Evolutionary conservation across 2,888 invertebrate species (phyloP).

Genomic region (Yponomeuta cagnagella): DNA sequence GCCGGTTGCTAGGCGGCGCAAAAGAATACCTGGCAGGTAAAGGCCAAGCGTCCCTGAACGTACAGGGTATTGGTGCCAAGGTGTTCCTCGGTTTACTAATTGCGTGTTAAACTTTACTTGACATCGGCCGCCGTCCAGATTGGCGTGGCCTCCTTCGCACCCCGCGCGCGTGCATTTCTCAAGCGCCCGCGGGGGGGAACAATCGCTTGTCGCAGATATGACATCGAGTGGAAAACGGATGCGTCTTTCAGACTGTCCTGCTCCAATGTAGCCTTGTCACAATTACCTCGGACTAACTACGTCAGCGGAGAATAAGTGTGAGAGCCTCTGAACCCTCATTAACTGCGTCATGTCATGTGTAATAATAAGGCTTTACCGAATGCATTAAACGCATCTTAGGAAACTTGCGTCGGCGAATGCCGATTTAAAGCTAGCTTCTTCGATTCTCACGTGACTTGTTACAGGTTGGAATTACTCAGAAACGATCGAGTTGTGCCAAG

Average conservation of each 20-base stretch:
- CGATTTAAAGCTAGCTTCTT: background rate
- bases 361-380: background rate
- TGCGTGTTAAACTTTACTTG: conserved; percentile 72
- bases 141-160: conserved; percentile 35
- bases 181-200: background rate
- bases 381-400: background rate
- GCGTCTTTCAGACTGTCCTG: conserved; percentile 59
- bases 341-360: background rate
- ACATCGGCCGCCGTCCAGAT: conserved; percentile 54
- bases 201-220: conserved; percentile 7
- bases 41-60: conserved; percentile 44
- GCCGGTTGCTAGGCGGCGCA: conserved; percentile 11
- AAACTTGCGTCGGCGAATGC: background rate
- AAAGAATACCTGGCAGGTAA: conserved; percentile 20
- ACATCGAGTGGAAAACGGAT: conserved; percentile 53
- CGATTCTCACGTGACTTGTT: background rate
- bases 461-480: background rate
- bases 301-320: background rate
- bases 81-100: conserved; percentile 61
- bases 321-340: background rate
- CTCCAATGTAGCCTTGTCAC: conserved; percentile 61
- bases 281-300: conserved; percentile 36
- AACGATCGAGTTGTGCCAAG: no score
- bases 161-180: conserved; percentile 21
- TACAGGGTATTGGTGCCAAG: conserved; percentile 62